These are phyloP conservation scores for Oncorhynchus keta DNA, from an alignment of 2,113 vertebrate genomes.

Conservation along the genomic window DNA sequence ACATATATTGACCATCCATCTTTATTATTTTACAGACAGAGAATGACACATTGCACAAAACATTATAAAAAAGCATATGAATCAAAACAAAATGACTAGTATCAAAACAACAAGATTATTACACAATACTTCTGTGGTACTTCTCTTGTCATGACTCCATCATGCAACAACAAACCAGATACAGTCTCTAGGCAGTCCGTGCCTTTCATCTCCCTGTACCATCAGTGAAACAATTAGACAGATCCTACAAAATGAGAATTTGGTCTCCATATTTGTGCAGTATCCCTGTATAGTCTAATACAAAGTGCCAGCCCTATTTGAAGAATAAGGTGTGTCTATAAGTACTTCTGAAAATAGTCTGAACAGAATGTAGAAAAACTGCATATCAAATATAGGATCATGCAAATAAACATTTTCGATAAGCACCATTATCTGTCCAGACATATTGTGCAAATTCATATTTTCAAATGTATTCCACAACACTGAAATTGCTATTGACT, in stretches of 20 bases:
- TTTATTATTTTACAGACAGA: slow-evolving; percentile 69
- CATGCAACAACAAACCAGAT: slow-evolving; percentile 78
- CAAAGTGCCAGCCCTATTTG: slow-evolving; percentile 71
- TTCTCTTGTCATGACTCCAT: slow-evolving; percentile 75
- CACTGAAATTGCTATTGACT: slow-evolving; percentile 41
- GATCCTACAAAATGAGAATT: slow-evolving; percentile 57
- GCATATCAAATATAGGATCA: slow-evolving; percentile 49
- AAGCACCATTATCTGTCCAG: slow-evolving; percentile 74
- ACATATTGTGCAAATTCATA: slow-evolving; percentile 64
- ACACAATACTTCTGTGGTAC: slow-evolving; percentile 77
- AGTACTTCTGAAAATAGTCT: slow-evolving; percentile 45
- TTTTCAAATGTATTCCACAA: slow-evolving; percentile 68
- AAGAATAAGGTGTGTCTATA: slow-evolving; percentile 55
- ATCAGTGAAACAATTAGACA: slow-evolving; percentile 62
- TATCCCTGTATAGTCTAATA: slow-evolving; percentile 70
- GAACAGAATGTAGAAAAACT: slow-evolving; percentile 26
- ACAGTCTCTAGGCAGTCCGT: slow-evolving; percentile 86
- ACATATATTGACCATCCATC: slow-evolving; percentile 28
- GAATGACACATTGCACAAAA: slow-evolving; percentile 76
- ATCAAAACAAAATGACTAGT: slow-evolving; percentile 46
- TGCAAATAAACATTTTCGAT: slow-evolving; percentile 58
- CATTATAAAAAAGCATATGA: slow-evolving; percentile 54
- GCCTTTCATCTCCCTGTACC: slow-evolving; percentile 77
- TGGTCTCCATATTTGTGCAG: slow-evolving; percentile 63
- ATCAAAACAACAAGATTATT: slow-evolving; percentile 67